Base-by-base conservation (phyloP, 2,888 invertebrate species). In the Philereme vetulata region DNA sequence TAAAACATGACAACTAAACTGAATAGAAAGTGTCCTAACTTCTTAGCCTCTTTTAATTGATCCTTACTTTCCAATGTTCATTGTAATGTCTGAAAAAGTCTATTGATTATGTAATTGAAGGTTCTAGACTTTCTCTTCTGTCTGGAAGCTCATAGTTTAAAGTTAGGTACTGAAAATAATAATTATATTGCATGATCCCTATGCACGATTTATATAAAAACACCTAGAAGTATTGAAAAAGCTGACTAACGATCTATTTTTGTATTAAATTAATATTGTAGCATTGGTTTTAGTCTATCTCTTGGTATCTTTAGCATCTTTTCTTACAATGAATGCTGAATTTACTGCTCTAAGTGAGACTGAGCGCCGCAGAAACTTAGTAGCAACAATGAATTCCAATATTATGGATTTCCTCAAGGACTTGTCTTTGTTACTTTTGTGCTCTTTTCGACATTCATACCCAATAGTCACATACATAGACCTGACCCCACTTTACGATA, bases 91-190 rank as follows among this genome's bases (percentile, higher is more conserved):
- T 62, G 61, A 65, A 67, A 67, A 64, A 70, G 55, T 67, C 51
- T 56, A 51, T 55, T 63, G 58, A 64, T 78, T 79, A 79, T 76
- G 61, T 78, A 78, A 79, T 75, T 74, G 8, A 70, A 57, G n/a
- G 42, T 52, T 66, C 61, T 69, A 65, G 63, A 74, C 74, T 72
- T 61, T 58, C 55, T 53, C 56, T 58, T 43, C 11, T 10, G 35
- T 55, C 58, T 58, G 44, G 11, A 40, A 44, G 7, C 38, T 32
- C 42, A 46, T 5, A 10, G 49, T 6, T n/a, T 10, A 46, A n/a
- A n/a, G n/a, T n/a, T 11, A 38, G 38, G 21, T 40, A n/a, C 33
- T 1, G 10, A 34, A 40, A 33, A 10, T 34, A 10, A 35, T 9
- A 44, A 49, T n/a, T n/a, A n/a, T n/a, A n/a, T n/a, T n/a, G n/a